Evolutionary conservation across 2,113 vertebrate genomes (phyloP).

Genomic region (Aspidoscelis tigris): DNA sequence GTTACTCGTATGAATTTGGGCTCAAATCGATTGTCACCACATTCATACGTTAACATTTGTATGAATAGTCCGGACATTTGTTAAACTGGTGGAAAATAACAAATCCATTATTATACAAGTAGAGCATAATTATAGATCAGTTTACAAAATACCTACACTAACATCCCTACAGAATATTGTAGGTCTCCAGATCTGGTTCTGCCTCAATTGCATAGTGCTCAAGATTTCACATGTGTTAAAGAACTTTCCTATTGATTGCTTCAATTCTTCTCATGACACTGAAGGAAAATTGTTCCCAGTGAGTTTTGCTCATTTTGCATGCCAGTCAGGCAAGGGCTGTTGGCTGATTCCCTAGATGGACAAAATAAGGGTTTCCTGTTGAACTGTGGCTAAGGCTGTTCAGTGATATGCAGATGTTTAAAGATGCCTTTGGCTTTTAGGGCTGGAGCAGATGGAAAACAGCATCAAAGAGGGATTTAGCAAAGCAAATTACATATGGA

Average conservation of each 20-base stretch:
- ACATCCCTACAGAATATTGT: too few species aligned
- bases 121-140: too few species aligned
- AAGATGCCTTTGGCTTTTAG: not conserved
- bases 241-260: constrained; percentile 46
- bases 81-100: too few species aligned
- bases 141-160: too few species aligned
- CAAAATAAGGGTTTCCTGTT: not conserved
- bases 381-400: not conserved
- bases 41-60: too few species aligned
- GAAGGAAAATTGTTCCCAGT: constrained; percentile 59
- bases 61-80: too few species aligned
- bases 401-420: not conserved
- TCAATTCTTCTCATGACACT: constrained; percentile 64
- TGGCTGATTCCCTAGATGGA: not conserved
- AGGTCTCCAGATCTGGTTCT: too few species aligned
- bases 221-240: too few species aligned
- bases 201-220: too few species aligned
- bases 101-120: too few species aligned
- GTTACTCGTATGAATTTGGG: too few species aligned
- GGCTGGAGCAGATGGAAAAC: constrained; percentile 3
- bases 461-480: constrained; percentile 15
- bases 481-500: constrained; percentile 20
- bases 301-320: constrained; percentile 51
- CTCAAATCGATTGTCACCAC: too few species aligned
- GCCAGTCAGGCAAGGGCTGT: not conserved